phyloP scores from a whole-genome alignment of 2,888 invertebrate species.

The Synergus japonicus region DNA sequence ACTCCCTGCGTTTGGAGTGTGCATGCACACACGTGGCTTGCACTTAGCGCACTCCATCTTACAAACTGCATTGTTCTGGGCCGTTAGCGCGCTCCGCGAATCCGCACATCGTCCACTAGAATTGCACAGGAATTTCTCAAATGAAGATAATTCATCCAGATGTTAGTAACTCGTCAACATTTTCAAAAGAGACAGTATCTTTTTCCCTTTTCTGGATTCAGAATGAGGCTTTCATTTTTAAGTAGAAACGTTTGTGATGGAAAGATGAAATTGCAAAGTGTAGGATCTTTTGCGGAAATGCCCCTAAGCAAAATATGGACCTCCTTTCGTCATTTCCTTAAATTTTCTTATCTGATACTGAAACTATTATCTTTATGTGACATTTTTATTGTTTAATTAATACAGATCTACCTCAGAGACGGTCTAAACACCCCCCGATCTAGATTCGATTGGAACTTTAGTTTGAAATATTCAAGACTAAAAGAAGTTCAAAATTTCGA shows the following conservation, averaged over 20 bases:
- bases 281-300: neutral
- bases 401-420: no score
- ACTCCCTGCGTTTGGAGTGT: conserved; percentile 57
- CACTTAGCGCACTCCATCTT: conserved; percentile 48
- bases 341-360: no score
- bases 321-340: no score
- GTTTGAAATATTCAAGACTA: neutral
- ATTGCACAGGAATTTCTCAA: conserved; percentile 62
- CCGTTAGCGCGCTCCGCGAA: conserved; percentile 64
- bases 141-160: neutral
- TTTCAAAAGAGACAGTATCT: neutral
- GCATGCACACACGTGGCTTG: conserved; percentile 33
- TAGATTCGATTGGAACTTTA: no score
- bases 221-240: neutral
- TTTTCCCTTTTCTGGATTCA: conserved; percentile 26
- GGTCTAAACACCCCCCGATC: no score
- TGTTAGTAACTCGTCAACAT: conserved; percentile 13
- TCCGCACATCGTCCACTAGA: conserved; percentile 64
- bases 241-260: neutral
- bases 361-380: no score
- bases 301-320: neutral
- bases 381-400: no score
- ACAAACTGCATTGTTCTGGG: conserved; percentile 65
- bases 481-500: neutral
- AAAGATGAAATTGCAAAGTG: neutral